phyloP scores from a whole-genome alignment of 1,140 invertebrate genomes.

The Apis dorsata region DNA sequence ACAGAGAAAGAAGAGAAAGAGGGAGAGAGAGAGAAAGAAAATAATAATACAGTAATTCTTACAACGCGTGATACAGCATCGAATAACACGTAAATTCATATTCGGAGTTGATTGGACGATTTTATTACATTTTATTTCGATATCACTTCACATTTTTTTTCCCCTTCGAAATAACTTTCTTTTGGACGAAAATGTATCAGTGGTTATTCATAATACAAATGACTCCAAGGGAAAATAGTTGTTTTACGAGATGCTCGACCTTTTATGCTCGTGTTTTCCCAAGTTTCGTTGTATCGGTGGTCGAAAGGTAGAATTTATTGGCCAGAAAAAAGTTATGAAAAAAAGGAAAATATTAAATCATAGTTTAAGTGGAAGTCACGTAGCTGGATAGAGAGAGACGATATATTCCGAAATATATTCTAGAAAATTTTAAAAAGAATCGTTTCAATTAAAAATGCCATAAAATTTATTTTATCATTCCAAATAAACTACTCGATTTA shows the following conservation, averaged over 20 bases:
- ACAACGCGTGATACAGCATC: background rate
- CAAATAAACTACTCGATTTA: too few relatives aligned
- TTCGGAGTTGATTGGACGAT: background rate
- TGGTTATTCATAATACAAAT: background rate
- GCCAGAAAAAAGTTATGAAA: background rate
- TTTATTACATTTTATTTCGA: background rate
- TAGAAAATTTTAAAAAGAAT: too few relatives aligned
- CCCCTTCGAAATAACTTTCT: background rate
- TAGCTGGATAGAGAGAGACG: too few relatives aligned
- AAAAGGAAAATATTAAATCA: background rate
- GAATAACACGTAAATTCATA: background rate
- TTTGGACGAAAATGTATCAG: background rate
- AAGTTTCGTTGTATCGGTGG: too few relatives aligned
- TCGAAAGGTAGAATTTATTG: background rate
- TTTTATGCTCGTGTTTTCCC: conserved; percentile 11
- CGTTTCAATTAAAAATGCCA: too few relatives aligned
- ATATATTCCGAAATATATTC: too few relatives aligned
- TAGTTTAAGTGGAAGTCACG: too few relatives aligned
- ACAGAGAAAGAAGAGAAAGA: too few relatives aligned
- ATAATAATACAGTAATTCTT: background rate
- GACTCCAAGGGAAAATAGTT: conserved; percentile 15
- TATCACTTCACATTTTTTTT: background rate
- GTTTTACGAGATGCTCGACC: conserved; percentile 11
- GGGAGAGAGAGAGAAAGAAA: too few relatives aligned
- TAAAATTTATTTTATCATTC: too few relatives aligned